These are phyloP conservation scores for Aradus depressus DNA, from an alignment of 2,888 invertebrate species.

Conservation along the genomic window DNA sequence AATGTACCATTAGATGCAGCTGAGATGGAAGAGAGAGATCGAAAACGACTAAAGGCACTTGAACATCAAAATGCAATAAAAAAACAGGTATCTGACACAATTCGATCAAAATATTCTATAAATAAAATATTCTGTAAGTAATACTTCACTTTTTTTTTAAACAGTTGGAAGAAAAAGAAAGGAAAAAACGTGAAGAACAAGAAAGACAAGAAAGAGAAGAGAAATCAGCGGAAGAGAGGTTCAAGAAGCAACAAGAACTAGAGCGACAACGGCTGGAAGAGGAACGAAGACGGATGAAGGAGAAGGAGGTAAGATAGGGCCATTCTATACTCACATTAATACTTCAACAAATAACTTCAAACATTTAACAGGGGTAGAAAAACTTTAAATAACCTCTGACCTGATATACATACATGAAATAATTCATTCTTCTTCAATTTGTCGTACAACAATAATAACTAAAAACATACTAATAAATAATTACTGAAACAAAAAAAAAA, in stretches of 20 bases:
- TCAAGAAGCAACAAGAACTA: slow-evolving; percentile 62
- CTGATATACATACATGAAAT: background rate
- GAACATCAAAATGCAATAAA: slow-evolving; percentile 79
- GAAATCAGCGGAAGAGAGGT: slow-evolving; percentile 62
- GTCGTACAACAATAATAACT: too few relatives aligned
- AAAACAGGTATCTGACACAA: slow-evolving; percentile 48
- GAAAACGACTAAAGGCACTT: slow-evolving; percentile 66
- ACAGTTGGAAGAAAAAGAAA: slow-evolving; percentile 54
- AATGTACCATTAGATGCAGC: slow-evolving; percentile 72
- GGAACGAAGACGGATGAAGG: slow-evolving; percentile 56
- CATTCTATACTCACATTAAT: background rate
- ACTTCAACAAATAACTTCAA: background rate
- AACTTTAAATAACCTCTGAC: too few relatives aligned
- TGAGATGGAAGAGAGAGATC: slow-evolving; percentile 68
- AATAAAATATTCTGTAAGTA: slow-evolving; percentile 8
- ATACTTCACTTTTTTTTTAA: slow-evolving; percentile 6
- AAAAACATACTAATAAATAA: background rate
- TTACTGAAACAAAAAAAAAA: background rate
- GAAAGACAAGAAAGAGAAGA: slow-evolving; percentile 41
- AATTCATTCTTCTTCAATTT: too few relatives aligned
- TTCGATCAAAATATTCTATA: background rate
- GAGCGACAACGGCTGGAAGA: slow-evolving; percentile 67
- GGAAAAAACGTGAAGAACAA: slow-evolving; percentile 28
- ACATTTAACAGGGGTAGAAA: background rate
- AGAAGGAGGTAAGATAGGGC: slow-evolving; percentile 55